These are phyloP conservation scores for Aethina tumida DNA, from an alignment of 1,140 invertebrate genomes.

Conservation along the genomic window DNA sequence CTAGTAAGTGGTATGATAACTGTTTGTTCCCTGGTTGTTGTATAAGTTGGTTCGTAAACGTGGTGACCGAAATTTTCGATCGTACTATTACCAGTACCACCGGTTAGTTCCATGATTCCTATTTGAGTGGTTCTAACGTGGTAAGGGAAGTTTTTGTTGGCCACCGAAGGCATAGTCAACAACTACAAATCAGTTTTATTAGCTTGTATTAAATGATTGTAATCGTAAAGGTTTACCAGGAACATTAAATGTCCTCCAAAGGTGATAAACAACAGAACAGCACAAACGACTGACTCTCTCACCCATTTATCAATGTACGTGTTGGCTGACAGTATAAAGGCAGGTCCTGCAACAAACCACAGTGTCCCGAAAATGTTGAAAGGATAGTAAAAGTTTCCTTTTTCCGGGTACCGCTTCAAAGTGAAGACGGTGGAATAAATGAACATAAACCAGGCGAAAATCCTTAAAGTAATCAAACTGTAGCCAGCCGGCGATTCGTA, in stretches of 20 bases:
- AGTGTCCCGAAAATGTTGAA: slow-evolving; percentile 70
- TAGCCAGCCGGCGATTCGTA: slow-evolving; percentile 87
- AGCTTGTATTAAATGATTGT: background rate
- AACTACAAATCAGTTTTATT: slow-evolving; percentile 43
- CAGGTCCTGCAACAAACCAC: slow-evolving; percentile 73
- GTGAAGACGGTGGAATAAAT: slow-evolving; percentile 73
- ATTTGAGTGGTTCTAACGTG: slow-evolving; percentile 77
- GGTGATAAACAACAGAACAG: slow-evolving; percentile 63
- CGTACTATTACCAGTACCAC: slow-evolving; percentile 40
- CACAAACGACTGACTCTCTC: slow-evolving; percentile 78
- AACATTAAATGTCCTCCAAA: slow-evolving; percentile 74
- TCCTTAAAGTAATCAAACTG: slow-evolving; percentile 62
- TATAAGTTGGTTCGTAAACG: slow-evolving; percentile 47
- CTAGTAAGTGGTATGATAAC: slow-evolving; percentile 48
- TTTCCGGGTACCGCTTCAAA: slow-evolving; percentile 73
- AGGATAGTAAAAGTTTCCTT: slow-evolving; percentile 60
- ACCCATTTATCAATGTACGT: slow-evolving; percentile 80
- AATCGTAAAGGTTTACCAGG: slow-evolving; percentile 40
- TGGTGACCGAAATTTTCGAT: slow-evolving; percentile 52
- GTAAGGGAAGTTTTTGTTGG: slow-evolving; percentile 80
- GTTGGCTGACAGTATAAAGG: slow-evolving; percentile 73
- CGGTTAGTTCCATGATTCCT: slow-evolving; percentile 49
- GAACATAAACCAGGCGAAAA: slow-evolving; percentile 77
- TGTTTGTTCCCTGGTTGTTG: slow-evolving; percentile 35
- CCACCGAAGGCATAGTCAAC: slow-evolving; percentile 66